These are phyloP conservation scores for Aphelinus atriplicis DNA, from an alignment of 1,140 invertebrate species.

Conservation along the genomic window DNA sequence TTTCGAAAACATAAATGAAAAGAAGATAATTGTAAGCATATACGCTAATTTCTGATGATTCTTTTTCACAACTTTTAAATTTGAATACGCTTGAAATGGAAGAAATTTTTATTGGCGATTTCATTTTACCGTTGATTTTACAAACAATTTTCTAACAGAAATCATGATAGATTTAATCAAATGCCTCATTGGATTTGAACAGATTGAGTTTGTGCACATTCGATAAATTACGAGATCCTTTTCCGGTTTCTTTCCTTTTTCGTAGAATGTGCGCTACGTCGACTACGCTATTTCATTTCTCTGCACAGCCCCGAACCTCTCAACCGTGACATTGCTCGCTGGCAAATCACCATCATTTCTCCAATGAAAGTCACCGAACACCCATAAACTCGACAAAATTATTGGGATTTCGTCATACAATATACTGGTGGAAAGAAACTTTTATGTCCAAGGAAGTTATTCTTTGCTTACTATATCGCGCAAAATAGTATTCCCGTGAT, in stretches of 20 bases:
- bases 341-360: constrained; percentile 37
- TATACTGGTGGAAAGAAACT: constrained; percentile 5
- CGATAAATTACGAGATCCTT: constrained; percentile 7
- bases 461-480: no score
- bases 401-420: constrained; percentile 18
- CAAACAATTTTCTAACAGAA: no score
- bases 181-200: not conserved
- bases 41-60: no score
- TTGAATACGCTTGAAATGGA: no score
- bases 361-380: constrained; percentile 23
- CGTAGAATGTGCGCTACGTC: constrained; percentile 12
- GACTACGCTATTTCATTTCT: constrained; percentile 18
- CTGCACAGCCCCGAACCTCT: constrained; percentile 18
- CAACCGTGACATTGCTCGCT: constrained; percentile 36
- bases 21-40: no score
- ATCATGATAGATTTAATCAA: not conserved
- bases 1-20: no score
- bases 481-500: no score
- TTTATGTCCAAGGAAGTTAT: no score
- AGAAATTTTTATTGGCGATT: no score
- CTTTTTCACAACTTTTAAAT: no score
- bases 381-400: constrained; percentile 31
- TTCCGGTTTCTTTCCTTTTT: constrained; percentile 29
- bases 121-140: no score
- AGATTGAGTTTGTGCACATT: not conserved